Base-by-base conservation (phyloP, 2,888 invertebrate genomes). In the Nomada fabriciana region DNA sequence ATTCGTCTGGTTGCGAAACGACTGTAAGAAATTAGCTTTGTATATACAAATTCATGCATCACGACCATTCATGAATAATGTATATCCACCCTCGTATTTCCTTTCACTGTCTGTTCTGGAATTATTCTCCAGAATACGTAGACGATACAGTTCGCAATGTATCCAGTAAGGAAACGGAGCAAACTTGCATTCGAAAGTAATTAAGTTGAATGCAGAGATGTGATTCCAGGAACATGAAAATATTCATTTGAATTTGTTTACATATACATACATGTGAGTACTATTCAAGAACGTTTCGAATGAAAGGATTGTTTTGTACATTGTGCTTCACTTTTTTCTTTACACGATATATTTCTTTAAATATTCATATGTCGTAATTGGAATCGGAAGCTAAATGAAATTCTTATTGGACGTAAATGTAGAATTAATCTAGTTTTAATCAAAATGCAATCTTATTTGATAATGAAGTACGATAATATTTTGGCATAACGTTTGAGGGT, bases 1-100 rank as follows among this genome's bases (percentile, higher is more conserved):
- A 65, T 75, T 83, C 61, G 70, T 52, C 71, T 64, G 47, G 55
- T 55, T 64, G 60, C 59, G 50, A 75, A 57, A 72, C 25, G 2
- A 61, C 50, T 59, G 63, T 59, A 84, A 86, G 84, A 81, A 86
- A 84, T 85, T 79, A 81, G 64, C 81, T 72, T 70, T 74, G 69
- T 60, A 67, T 73, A 70, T 76, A 76, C 76, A 86, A 86, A 86
- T 86, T 76, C 81, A 84, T 79, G 74, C 73, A 76, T 81, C 70
- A 55, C 80, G 64, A 65, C 61, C 18, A 64, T 71, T 76, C 75
- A 84, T 86, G 84, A 86, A 86, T 86, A 86, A 86, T 81, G 74
- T 63, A 86, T 76, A 64, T 52, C 43, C 23, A 52, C 63, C 73
- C 71, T 72, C 71, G 55, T 70, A 59, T 81, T 86, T 79, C 76